Base-by-base conservation (phyloP, 1,140 invertebrate genomes). In the Metopolophium dirhodum region DNA sequence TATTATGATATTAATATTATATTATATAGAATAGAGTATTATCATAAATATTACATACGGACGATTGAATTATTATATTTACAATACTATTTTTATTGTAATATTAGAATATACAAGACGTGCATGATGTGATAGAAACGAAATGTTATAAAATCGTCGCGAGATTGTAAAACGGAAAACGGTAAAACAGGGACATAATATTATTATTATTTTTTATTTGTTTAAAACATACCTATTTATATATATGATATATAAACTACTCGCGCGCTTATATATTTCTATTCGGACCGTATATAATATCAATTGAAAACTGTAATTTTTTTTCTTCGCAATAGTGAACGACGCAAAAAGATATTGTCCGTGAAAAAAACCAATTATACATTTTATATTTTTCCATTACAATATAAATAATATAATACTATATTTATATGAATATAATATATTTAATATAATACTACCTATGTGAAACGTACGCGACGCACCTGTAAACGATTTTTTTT, bases 111-210 rank as follows among this genome's bases (percentile, higher is more conserved):
- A 88, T n/a, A 61, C 7, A 22, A 20, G n/a, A 90, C 37, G 37
- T 68, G 47, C 35, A 37, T 7, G 30, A 37, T 90, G 89, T 68
- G 89, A 90, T 90, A 90, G 37, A 45, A 51, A 68, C 26, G 30
- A 41, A 61, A 90, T 7, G 20, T 57, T 45, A 23, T 54, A 30
- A 47, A 45, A 86, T 26, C 37, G 30, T 57, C 54, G 49, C 14
- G 89, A 90, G 49, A 45, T 45, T 47, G 54, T 90, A 9, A 22
- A n/a, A 90, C 14, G 37, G 37, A 90, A 68, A 90, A 90, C 89
- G 89, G 89, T 68, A 61, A 90, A 68, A 90, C 89, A 90, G 89
- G 89, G 89, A 90, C 89, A 61, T 54, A 88, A 51, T 88, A 88
- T 26, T 77, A 85, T 83, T 26, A n/a, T 45, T 23, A 45, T 85